These are phyloP conservation scores for Sarotherodon lohbergeri DNA, from an alignment of 2,113 vertebrate genomes.

Conservation along the genomic window DNA sequence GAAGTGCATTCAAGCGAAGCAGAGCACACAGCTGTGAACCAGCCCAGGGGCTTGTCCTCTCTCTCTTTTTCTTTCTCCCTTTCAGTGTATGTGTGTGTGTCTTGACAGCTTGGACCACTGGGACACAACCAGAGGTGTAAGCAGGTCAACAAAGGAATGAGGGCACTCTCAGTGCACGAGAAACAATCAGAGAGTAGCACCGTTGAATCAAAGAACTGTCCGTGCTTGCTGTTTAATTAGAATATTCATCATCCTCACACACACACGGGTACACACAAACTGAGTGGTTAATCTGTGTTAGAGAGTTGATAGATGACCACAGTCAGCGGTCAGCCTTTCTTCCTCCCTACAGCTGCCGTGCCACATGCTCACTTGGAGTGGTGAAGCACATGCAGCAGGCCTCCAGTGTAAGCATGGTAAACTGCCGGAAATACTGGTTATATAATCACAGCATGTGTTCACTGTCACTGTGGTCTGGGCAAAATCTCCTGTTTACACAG, in stretches of 20 bases:
- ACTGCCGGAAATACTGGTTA: not conserved
- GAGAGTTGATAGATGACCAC: constrained; percentile 25
- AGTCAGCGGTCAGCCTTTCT: not conserved
- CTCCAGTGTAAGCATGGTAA: not conserved
- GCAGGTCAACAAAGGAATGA: constrained; percentile 25
- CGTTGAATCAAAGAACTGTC: not conserved
- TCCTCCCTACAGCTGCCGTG: constrained; percentile 27
- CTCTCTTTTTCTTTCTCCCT: not conserved
- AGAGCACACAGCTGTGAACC: constrained; percentile 46
- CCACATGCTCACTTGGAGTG: constrained; percentile 30
- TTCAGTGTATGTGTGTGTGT: not conserved
- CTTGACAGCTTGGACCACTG: constrained; percentile 24
- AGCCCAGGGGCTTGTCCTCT: constrained; percentile 13
- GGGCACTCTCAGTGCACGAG: not conserved
- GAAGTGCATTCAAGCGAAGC: constrained; percentile 31
- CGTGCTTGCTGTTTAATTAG: not conserved
- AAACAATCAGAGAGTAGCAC: not conserved
- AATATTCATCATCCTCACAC: not conserved
- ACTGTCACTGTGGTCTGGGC: not conserved
- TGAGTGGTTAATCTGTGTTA: not conserved
- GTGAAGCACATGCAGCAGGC: not conserved
- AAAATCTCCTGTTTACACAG: not conserved
- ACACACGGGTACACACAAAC: not conserved
- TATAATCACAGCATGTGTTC: not conserved
- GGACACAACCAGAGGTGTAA: constrained; percentile 24